A percentile compares a stretch with the other conserved stretches of the same genome.
Conservation (phyloP, 2,888 invertebrate species). For the Mesorhabditis spiculigera region DNA sequence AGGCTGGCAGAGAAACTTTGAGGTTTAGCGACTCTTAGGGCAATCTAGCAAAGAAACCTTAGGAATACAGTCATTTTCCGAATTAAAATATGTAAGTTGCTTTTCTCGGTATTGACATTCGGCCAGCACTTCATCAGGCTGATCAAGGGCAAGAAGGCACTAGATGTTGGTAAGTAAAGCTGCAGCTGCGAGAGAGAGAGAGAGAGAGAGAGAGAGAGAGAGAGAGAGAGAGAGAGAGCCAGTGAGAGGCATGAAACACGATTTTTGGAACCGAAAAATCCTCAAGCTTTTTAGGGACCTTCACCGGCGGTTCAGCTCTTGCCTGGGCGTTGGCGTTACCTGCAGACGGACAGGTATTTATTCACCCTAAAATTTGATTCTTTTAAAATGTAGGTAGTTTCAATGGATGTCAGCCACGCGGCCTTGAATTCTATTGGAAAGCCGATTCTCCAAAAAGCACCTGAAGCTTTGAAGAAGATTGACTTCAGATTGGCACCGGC, state of each 20-base stretch:
- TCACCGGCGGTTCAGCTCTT: constrained; percentile 60
- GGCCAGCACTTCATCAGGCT: constrained; percentile 41
- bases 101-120: constrained; percentile 27
- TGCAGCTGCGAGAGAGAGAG: background rate
- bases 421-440: constrained; percentile 29
- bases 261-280: background rate
- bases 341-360: constrained; percentile 58
- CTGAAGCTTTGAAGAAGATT: constrained; percentile 28
- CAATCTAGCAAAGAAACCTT: background rate
- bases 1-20: background rate
- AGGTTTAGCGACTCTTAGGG: background rate
- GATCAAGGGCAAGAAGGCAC: constrained; percentile 28
- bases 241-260: background rate
- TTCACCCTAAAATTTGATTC: background rate
- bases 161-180: constrained; percentile 31
- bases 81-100: background rate
- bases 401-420: constrained; percentile 29
- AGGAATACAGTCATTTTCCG: background rate
- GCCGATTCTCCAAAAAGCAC: constrained; percentile 27
- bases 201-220: background rate
- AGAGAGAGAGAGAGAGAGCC: background rate
- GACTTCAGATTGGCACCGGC: constrained; percentile 25
- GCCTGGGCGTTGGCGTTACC: constrained; percentile 60
- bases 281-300: constrained; percentile 36
- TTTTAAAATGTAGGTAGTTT: constrained; percentile 12